Evolutionary conservation across 2,888 invertebrate genomes (phyloP).

Genomic region (Macaria notata): DNA sequence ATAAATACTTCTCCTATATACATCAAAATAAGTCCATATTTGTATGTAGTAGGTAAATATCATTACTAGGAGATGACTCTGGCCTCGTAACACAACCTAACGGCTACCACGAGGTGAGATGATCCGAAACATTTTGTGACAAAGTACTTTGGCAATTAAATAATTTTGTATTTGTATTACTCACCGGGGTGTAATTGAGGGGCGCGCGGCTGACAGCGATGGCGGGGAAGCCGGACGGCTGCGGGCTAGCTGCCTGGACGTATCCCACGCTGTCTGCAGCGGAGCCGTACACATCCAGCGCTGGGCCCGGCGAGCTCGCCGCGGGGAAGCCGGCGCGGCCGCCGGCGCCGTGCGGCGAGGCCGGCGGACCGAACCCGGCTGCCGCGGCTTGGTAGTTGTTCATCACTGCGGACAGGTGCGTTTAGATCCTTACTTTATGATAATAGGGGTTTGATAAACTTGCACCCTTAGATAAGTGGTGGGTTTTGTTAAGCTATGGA

Average conservation of each 20-base stretch:
- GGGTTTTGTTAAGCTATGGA: too few species aligned
- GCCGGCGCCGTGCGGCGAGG: conserved; percentile 90
- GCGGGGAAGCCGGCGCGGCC: conserved; percentile 92
- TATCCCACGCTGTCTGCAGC: conserved; percentile 95
- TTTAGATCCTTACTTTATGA: too few species aligned
- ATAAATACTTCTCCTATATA: too few species aligned
- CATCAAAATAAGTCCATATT: too few species aligned
- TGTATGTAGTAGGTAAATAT: too few species aligned
- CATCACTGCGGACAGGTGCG: conserved; percentile 88
- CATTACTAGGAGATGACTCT: too few species aligned
- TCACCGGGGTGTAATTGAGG: conserved; percentile 96
- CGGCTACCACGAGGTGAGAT: too few species aligned
- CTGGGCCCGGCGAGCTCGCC: conserved; percentile 95
- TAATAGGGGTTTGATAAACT: too few species aligned
- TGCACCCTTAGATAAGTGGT: too few species aligned
- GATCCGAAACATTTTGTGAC: too few species aligned
- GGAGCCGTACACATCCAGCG: conserved; percentile 96
- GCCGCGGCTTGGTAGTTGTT: conserved; percentile 96
- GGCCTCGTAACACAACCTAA: too few species aligned
- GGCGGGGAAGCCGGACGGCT: conserved; percentile 97
- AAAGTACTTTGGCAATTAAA: too few species aligned
- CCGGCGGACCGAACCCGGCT: conserved; percentile 90
- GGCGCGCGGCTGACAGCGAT: conserved; percentile 96
- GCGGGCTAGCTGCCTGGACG: conserved; percentile 98
- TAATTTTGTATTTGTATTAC: conserved; percentile 42